phyloP scores from a whole-genome alignment of 2,888 invertebrate species.

The Heliothis peltigera region DNA sequence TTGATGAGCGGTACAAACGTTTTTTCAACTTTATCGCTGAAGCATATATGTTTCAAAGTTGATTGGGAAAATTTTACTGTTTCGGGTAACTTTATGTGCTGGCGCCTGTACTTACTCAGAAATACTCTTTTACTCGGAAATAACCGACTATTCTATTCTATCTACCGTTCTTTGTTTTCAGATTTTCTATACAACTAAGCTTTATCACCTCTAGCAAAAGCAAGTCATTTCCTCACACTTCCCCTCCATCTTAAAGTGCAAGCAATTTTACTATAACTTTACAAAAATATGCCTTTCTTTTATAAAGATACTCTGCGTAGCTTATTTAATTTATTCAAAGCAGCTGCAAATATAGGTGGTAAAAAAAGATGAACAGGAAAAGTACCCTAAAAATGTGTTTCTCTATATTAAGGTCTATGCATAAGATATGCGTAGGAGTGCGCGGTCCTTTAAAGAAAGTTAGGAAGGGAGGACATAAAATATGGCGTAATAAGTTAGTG shows the following conservation, averaged over 20 bases:
- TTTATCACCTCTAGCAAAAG: neutral
- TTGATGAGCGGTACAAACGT: neutral
- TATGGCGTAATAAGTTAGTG: slow-evolving; percentile 35
- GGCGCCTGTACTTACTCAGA: no score
- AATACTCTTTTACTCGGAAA: no score
- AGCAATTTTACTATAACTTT: neutral
- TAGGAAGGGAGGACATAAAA: slow-evolving; percentile 24
- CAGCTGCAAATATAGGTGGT: neutral
- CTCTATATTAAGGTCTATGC: slow-evolving; percentile 11
- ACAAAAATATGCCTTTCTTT: neutral
- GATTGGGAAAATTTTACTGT: no score
- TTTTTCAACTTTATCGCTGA: no score
- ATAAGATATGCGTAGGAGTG: slow-evolving; percentile 18
- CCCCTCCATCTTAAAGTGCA: neutral
- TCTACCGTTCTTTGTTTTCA: neutral
- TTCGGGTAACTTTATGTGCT: no score
- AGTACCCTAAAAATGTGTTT: slow-evolving; percentile 16
- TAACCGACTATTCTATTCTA: no score
- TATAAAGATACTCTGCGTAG: neutral
- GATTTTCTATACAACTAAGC: neutral
- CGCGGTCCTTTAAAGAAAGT: slow-evolving; percentile 27
- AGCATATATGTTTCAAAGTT: no score
- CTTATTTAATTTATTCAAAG: neutral
- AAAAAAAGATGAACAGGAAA: neutral
- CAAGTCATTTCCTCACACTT: neutral